Evolutionary conservation across 2,888 invertebrate species (phyloP).

Genomic region (Drosophila maculinotata): DNA sequence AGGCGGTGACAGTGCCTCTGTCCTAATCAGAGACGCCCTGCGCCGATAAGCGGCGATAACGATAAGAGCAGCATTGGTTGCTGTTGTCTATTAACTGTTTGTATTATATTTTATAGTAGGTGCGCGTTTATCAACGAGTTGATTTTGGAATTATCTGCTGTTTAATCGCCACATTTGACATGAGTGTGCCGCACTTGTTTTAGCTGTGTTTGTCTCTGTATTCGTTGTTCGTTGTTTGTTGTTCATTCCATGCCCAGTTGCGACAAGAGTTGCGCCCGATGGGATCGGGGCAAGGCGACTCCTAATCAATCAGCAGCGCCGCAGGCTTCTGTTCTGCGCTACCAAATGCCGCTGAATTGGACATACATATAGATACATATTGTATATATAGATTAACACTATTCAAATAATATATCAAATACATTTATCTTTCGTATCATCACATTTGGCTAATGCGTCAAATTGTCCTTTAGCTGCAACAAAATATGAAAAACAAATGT

Average conservation of each 20-base stretch:
- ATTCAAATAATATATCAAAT: constrained; percentile 19
- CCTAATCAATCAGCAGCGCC: constrained; percentile 39
- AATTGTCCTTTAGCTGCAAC: constrained; percentile 28
- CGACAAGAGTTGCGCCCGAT: constrained; percentile 29
- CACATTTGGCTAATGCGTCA: constrained; percentile 32
- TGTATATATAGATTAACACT: no score
- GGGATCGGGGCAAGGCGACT: constrained; percentile 4
- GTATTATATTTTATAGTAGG: constrained; percentile 31
- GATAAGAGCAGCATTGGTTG: constrained; percentile 49
- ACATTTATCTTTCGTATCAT: constrained; percentile 7
- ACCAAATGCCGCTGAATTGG: no score
- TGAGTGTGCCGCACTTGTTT: constrained; percentile 73
- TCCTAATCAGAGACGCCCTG: constrained; percentile 41
- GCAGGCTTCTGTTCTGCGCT: constrained; percentile 42
- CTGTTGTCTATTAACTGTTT: constrained; percentile 66
- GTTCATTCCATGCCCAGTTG: constrained; percentile 2
- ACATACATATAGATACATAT: no score
- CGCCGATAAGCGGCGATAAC: constrained; percentile 48
- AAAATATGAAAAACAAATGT: constrained; percentile 7
- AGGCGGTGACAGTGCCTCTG: constrained; percentile 10
- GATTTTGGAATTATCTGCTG: constrained; percentile 77
- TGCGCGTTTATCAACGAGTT: constrained; percentile 61
- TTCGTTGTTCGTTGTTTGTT: constrained; percentile 21
- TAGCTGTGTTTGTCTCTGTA: constrained; percentile 54
- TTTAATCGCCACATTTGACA: constrained; percentile 75